Evolutionary conservation across 2,113 vertebrate species (phyloP), one percentile per base, ranked within the genome.

Genomic region (Chrysemys picta): DNA sequence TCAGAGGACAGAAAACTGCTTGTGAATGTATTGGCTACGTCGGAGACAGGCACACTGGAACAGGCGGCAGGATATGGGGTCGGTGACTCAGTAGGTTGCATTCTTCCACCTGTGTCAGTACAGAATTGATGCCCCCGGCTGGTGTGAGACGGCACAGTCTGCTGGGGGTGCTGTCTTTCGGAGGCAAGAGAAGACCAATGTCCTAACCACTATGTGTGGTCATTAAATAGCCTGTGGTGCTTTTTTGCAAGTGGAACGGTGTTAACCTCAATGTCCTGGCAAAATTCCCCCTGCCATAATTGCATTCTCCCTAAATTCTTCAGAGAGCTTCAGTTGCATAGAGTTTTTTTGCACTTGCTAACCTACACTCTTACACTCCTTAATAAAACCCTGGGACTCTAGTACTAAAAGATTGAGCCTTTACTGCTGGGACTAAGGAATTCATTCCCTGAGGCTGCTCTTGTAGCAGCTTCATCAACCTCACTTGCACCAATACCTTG

Each of bases 1-100:
- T 27, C 1, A 1, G 89, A 93, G 62, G 93, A 94, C 96, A 96
- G 95, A 88, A 82, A 69, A 83, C 87, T 0, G 50, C 89, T 84
- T 80, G 85, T 87, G 97, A 87, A 97, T 95, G 90, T 95, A 95
- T 94, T 69, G 93, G 95, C 83, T 89, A 76, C 88, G 95, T 76
- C 95, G 82, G 93, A 95, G 85, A 29, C 4, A 35, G 91, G 90
- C 85, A 72, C n/a, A 2, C 59, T 49, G 94, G 93, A 81, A 83
- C 88, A 89, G 69, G 91, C 92, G n/a, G 45, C 16, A 89, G 93
- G 92, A 91, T 93, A 89, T 81, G 94, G 94, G 8, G 65, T n/a
- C 54, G 1, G 85, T 91, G 93, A 96, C 89, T 93, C 91, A 90
- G 76, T 0, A 75, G 82, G 84, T 96, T 89, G 95, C 94, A 88